Evolutionary conservation across 2,113 vertebrate genomes (phyloP), one percentile per base, ranked within the genome.

Genomic region (Rissa tridactyla): DNA sequence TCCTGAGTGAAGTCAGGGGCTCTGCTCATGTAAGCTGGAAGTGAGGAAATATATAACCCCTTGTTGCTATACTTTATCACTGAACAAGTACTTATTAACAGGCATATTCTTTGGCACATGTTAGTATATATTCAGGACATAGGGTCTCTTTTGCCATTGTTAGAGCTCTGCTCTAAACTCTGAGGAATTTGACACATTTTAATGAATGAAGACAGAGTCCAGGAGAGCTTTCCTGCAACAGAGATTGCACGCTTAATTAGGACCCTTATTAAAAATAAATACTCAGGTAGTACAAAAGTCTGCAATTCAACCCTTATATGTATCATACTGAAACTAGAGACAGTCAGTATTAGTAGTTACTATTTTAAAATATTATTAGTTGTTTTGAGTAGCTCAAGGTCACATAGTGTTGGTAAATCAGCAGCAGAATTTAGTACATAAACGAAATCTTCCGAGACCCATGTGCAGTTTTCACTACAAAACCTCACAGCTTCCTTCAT

Each of bases 141-240:
- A 27, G 89, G 75, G 75, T 88, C 78, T 94, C 26, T 70, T 89
- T 92, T 94, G 75, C 82, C 91, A 73, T 95, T 94, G 92, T 96
- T 95, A 88, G 95, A 92, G 82, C 84, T 83, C 75, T 90, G 78
- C 86, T 94, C 75, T 70, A 92, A 97, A 96, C 86, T 95, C 96
- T 30, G 71, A 97, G 89, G 97, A 96, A 97, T 97, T 94, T 96
- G 91, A 96, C 96, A 97, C 94, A 90, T 97, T 95, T 97, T 96
- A 96, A 97, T 96, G 97, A 96, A 97, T 82, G 89, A 92, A 94
- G 95, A 73, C 61, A 92, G 92, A 85, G 91, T 97, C 95, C 94
- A 94, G 94, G 96, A 97, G 95, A 97, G 95, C 91, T 93, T 97
- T 83, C 91, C 93, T 95, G 76, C 85, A 88, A 93, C 72, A 95